Evolutionary conservation across 2,888 invertebrate genomes (phyloP).

Genomic region (Notodonta dromedarius): DNA sequence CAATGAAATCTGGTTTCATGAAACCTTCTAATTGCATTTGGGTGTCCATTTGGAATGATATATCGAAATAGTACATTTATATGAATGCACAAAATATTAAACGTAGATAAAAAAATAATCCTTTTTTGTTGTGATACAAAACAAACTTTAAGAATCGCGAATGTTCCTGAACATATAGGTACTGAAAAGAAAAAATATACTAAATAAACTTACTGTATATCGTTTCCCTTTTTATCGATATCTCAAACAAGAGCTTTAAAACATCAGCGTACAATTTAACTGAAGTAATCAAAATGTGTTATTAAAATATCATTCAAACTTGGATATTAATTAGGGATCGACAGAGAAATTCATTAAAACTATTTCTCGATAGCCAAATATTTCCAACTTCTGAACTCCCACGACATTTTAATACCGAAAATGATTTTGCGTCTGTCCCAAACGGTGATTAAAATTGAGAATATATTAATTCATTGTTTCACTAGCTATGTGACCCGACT

Average conservation of each 20-base stretch:
- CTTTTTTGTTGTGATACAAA: no score
- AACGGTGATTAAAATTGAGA: neutral
- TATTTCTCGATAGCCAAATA: slow-evolving; percentile 32
- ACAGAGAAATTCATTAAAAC: slow-evolving; percentile 49
- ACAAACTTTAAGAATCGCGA: no score
- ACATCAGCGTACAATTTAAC: slow-evolving; percentile 1
- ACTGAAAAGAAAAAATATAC: no score
- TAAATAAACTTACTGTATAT: no score
- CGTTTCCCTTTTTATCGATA: no score
- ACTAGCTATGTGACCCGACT: slow-evolving; percentile 1
- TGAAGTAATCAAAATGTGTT: slow-evolving; percentile 4
- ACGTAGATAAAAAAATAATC: no score
- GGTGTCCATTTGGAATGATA: no score
- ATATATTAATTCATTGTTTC: neutral
- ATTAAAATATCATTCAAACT: slow-evolving; percentile 23
- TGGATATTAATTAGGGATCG: slow-evolving; percentile 16
- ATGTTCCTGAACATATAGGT: no score
- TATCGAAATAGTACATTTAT: no score
- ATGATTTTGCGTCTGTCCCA: slow-evolving; percentile 14
- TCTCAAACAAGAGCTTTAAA: no score
- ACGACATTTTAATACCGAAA: slow-evolving; percentile 20
- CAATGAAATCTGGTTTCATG: neutral
- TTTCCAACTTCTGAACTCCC: slow-evolving; percentile 23
- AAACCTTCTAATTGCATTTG: no score
- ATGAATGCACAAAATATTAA: no score